phyloP scores from a whole-genome alignment of 2,113 vertebrate genomes.

The Carassius gibelio region DNA sequence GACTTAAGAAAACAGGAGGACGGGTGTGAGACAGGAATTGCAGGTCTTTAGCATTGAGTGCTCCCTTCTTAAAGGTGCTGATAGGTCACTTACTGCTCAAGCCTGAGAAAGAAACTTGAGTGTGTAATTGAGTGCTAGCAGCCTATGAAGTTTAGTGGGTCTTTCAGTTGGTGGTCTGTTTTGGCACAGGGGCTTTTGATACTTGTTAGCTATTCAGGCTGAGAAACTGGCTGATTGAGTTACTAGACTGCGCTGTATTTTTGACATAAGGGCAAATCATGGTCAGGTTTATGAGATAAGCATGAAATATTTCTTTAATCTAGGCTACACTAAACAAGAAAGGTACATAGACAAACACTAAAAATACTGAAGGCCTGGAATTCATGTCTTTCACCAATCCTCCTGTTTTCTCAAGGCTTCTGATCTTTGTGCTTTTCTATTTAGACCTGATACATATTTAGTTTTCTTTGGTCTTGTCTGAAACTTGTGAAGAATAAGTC shows the following conservation, averaged over 20 bases:
- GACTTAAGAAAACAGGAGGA: constrained; percentile 37
- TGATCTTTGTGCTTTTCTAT: neutral
- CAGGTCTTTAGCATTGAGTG: constrained; percentile 19
- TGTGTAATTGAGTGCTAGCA: neutral
- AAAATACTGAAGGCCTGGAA: neutral
- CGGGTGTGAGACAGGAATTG: constrained; percentile 14
- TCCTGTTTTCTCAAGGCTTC: neutral
- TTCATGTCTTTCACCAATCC: neutral
- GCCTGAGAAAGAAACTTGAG: constrained; percentile 5
- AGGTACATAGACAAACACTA: neutral
- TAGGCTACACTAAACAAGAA: neutral
- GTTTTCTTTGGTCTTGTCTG: neutral
- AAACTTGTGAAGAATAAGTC: neutral
- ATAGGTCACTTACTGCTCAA: constrained; percentile 2
- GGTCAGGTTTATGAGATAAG: neutral
- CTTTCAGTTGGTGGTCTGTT: neutral
- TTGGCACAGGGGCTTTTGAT: neutral
- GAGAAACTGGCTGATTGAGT: neutral
- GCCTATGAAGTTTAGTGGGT: neutral
- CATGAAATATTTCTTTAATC: neutral
- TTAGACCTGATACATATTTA: neutral
- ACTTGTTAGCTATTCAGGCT: too few relatives aligned
- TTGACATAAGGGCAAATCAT: neutral
- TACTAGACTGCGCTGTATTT: neutral
- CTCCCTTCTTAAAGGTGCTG: neutral